Evolutionary conservation across 2,797 vertebrate species (phyloP), one percentile per base, ranked within the genome.

Genomic region (Columba guinea): DNA sequence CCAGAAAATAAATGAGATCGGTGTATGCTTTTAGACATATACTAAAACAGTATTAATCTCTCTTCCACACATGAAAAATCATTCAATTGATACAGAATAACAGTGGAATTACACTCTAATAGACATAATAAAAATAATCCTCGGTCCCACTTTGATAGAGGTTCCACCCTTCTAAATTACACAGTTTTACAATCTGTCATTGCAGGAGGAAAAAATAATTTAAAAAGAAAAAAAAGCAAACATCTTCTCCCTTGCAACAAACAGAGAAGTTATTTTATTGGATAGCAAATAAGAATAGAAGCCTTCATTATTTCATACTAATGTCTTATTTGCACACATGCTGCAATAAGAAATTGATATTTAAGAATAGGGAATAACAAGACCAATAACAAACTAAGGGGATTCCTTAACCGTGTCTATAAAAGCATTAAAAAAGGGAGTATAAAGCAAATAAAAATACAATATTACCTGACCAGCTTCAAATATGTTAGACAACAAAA

Each of bases 81-180:
- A 34, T 87, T 91, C 32, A 0, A 39, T 58, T 77, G n/a, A 84
- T 64, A 41, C 6, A 62, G 68, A 87, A 53, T 85, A 65, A 81
- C 53, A 86, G 19, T 64, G 58, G 56, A 11, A 86, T 78, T 93
- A 51, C 18, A 68, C 10, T 80, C 4, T 87, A 68, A 78, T 49
- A 56, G 11, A 52, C 62, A 51, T 52, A 78, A 87, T 41, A 74
- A 93, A 95, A 95, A 84, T 74, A 90, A 82, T 69, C 9, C 18
- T 89, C 7, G 65, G 39, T 34, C 13, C 15, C 39, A 82, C 9
- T 76, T 63, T 71, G n/a, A 62, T 30, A 89, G n/a, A 79, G 46
- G 5, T 63, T 82, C 11, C 27, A 73, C 12, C 13, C 37, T 84
- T 87, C 30, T 80, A 74, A 92, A 90, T 67, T 56, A 15, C 13